phyloP scores from a whole-genome alignment of 2,113 vertebrate species.

The Lipotes vexillifer region DNA sequence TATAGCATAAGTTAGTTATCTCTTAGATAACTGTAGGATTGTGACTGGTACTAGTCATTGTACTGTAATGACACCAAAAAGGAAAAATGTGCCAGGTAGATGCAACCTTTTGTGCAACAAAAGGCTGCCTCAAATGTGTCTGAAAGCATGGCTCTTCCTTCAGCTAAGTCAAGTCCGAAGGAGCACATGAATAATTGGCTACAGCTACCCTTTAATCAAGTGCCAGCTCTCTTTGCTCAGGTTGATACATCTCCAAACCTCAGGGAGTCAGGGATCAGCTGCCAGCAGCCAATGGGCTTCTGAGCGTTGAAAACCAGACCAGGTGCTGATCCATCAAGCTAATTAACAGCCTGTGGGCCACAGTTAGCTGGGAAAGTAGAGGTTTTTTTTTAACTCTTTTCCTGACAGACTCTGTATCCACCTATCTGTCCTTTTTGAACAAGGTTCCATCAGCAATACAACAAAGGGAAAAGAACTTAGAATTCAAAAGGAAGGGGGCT shows the following conservation, averaged over 20 bases:
- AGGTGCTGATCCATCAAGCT: conserved; percentile 76
- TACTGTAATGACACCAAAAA: neutral
- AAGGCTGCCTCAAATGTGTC: conserved; percentile 22
- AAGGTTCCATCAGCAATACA: neutral
- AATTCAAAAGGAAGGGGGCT: neutral
- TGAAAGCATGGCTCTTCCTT: conserved; percentile 41
- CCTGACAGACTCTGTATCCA: neutral
- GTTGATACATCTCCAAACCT: conserved; percentile 67
- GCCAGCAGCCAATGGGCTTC: conserved; percentile 69
- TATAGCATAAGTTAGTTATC: neutral
- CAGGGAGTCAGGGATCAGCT: conserved; percentile 66
- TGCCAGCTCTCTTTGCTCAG: conserved; percentile 61
- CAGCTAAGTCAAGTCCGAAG: conserved; percentile 64
- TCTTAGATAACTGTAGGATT: neutral
- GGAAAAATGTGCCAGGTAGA: neutral
- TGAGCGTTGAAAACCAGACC: conserved; percentile 67
- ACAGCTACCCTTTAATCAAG: conserved; percentile 57
- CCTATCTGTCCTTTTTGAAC: neutral
- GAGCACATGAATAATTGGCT: conserved; percentile 68
- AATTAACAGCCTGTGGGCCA: conserved; percentile 73
- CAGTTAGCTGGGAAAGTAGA: conserved; percentile 57
- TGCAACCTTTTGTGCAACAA: conserved; percentile 30
- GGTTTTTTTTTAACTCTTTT: conserved; percentile 59
- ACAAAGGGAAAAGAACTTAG: neutral
- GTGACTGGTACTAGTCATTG: neutral